These are phyloP conservation scores for Natrix natrix DNA, from an alignment of 2,797 vertebrate species.

Conservation along the genomic window DNA sequence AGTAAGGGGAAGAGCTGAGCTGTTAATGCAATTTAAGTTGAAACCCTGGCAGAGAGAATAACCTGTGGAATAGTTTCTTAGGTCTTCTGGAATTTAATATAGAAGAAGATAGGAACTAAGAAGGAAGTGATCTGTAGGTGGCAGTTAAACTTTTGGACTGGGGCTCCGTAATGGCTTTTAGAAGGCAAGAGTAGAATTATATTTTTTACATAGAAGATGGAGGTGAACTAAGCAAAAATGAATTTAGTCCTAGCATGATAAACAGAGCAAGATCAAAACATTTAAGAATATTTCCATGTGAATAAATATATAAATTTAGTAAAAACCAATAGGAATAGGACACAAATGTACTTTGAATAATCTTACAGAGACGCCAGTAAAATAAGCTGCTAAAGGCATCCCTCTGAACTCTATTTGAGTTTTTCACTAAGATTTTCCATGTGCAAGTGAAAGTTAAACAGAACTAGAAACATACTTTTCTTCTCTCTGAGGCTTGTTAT, in stretches of 20 bases:
- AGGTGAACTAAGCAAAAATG: neutral
- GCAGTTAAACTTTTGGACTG: neutral
- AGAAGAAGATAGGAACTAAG: neutral
- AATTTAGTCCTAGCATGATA: neutral
- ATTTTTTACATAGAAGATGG: neutral
- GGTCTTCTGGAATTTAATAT: neutral
- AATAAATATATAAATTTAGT: neutral
- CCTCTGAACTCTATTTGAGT: conserved; percentile 12
- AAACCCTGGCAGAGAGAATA: neutral
- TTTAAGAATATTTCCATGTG: neutral
- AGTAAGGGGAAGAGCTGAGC: neutral
- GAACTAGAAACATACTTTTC: conserved; percentile 56
- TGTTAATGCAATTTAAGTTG: neutral
- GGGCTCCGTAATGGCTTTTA: neutral
- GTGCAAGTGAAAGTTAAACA: conserved; percentile 48
- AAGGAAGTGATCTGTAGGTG: neutral
- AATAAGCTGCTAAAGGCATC: neutral
- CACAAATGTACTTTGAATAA: neutral
- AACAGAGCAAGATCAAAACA: neutral
- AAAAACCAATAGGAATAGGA: neutral
- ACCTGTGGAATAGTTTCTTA: neutral
- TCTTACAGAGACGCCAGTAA: conserved; percentile 1
- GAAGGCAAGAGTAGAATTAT: neutral
- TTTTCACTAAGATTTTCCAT: conserved; percentile 30
- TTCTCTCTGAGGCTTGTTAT: conserved; percentile 53